Percentiles rank a stretch among this genome's conserved stretches.
Conservation (phyloP, 1,140 invertebrate species). For the Kradibia gibbosae region DNA sequence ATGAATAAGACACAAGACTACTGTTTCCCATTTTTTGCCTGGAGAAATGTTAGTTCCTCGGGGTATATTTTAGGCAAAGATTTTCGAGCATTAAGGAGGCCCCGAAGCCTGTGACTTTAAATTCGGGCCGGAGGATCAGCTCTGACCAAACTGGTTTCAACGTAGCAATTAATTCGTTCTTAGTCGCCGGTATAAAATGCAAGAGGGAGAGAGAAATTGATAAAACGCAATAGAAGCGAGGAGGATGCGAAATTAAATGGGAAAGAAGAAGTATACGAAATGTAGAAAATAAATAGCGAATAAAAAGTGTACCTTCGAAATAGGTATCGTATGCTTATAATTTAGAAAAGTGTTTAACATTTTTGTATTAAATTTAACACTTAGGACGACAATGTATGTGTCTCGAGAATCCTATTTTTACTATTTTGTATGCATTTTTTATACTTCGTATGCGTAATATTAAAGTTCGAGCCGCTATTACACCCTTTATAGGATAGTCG, state of each 20-base stretch:
- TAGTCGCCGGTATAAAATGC: constrained; percentile 9
- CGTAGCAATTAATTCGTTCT: constrained; percentile 57
- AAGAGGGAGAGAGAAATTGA: constrained; percentile 3
- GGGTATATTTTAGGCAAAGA: neutral
- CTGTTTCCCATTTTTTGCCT: neutral
- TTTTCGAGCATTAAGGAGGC: constrained; percentile 22
- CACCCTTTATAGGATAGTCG: no score
- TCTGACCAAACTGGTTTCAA: constrained; percentile 55
- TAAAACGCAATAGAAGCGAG: neutral
- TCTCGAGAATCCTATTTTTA: neutral
- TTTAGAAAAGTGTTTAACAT: neutral
- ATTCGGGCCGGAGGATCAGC: constrained; percentile 30
- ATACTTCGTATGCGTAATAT: no score
- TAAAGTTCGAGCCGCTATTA: no score
- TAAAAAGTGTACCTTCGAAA: neutral
- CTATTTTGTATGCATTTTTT: no score
- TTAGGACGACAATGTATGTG: neutral
- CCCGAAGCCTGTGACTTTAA: constrained; percentile 33
- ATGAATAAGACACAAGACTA: no score
- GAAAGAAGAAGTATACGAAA: constrained; percentile 2
- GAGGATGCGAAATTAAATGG: neutral
- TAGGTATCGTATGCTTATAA: neutral
- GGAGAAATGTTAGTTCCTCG: constrained; percentile 17
- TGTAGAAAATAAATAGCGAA: neutral
- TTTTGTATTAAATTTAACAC: neutral